A percentile compares a stretch with the other conserved stretches of the same genome.
phyloP scores from a whole-genome alignment of 1,140 invertebrate genomes.

The Caenorhabditis brenneri region DNA sequence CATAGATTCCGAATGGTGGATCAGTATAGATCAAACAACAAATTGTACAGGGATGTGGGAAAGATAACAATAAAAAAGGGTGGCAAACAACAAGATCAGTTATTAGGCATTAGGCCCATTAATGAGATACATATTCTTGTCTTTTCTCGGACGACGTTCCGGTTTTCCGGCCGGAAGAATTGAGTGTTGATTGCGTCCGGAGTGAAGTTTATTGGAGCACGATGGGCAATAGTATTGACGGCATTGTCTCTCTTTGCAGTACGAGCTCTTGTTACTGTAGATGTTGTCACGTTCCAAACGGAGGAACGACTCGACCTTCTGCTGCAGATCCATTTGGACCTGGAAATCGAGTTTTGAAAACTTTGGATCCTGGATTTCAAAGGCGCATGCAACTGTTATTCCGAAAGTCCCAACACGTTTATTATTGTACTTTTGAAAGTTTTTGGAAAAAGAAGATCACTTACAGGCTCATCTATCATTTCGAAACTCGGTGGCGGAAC shows the following conservation, averaged over 20 bases:
- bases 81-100: too few species aligned
- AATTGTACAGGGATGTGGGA: too few species aligned
- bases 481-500: not conserved
- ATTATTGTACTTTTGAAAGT: too few species aligned
- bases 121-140: conserved; percentile 22
- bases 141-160: conserved; percentile 38
- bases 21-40: too few species aligned
- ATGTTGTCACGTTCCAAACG: not conserved
- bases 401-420: too few species aligned
- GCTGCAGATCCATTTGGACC: not conserved
- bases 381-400: too few species aligned
- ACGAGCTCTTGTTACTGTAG: conserved; percentile 18
- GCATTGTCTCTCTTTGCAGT: not conserved
- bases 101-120: not conserved
- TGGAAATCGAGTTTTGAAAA: not conserved
- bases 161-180: not conserved
- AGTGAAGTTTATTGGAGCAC: conserved; percentile 19
- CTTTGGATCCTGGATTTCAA: too few species aligned
- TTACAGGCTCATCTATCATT: not conserved
- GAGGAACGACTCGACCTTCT: not conserved
- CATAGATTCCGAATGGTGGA: too few species aligned
- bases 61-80: too few species aligned
- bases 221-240: conserved; percentile 17
- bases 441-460: too few species aligned
- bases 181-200: not conserved